Evolutionary conservation across 2,888 invertebrate genomes (phyloP).

Genomic region (Hoplodrina blanda): DNA sequence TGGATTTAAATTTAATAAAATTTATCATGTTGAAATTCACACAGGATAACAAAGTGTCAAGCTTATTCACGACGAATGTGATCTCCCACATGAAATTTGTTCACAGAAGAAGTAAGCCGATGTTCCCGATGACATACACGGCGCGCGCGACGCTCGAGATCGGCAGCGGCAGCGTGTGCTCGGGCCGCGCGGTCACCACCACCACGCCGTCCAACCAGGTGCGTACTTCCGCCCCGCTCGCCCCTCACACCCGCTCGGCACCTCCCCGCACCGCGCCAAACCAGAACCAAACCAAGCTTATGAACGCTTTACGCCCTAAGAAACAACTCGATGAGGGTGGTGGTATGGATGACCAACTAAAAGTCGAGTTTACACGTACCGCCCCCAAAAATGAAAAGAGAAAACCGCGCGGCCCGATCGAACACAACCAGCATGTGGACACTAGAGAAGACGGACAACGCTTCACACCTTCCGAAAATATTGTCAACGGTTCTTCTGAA

Average conservation of each 20-base stretch:
- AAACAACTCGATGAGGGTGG: conserved; percentile 54
- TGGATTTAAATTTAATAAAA: no score
- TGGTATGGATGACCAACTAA: conserved; percentile 51
- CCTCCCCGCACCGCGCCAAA: conserved; percentile 23
- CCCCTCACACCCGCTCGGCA: conserved; percentile 2
- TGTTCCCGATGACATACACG: conserved; percentile 89
- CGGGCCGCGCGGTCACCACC: conserved; percentile 89
- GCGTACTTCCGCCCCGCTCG: conserved; percentile 73
- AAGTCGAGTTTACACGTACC: neutral
- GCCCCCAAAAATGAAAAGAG: conserved; percentile 34
- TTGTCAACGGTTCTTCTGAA: conserved; percentile 1
- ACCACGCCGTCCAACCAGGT: conserved; percentile 89
- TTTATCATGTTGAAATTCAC: neutral
- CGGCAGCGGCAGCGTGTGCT: conserved; percentile 87
- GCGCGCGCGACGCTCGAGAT: conserved; percentile 89
- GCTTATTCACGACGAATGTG: conserved; percentile 11
- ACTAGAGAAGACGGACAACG: conserved; percentile 7
- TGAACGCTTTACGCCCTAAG: conserved; percentile 66
- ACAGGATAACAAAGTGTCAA: neutral
- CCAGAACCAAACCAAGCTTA: conserved; percentile 62
- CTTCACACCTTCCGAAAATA: neutral
- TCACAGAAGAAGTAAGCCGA: conserved; percentile 86
- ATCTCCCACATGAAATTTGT: conserved; percentile 64
- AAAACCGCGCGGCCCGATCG: conserved; percentile 69
- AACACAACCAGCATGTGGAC: neutral